A percentile compares a stretch with the other conserved stretches of the same genome.
Conservation (phyloP, 1,140 invertebrate species). For the Sesamia nonagrioides region DNA sequence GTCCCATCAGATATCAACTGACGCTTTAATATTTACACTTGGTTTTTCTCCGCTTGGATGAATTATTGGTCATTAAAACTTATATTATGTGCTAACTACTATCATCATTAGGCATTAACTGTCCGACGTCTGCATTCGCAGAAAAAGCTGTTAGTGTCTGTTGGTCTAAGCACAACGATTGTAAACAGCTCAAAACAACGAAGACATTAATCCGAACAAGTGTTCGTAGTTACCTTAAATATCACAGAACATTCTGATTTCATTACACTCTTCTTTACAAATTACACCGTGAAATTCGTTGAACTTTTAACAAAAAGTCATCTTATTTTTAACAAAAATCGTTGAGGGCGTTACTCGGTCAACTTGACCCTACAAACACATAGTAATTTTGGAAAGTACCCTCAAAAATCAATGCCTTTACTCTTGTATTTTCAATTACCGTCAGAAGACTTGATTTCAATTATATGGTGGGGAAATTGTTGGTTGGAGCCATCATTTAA, state of each 20-base stretch:
- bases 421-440: slow-evolving; percentile 51
- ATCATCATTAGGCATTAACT: slow-evolving; percentile 35
- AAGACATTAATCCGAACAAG: slow-evolving; percentile 34
- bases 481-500: slow-evolving; percentile 50
- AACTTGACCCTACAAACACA: slow-evolving; percentile 46
- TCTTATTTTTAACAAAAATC: slow-evolving; percentile 37
- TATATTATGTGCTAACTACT: slow-evolving; percentile 43
- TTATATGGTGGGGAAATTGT: slow-evolving; percentile 50
- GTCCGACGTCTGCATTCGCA: slow-evolving; percentile 21
- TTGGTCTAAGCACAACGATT: slow-evolving; percentile 20
- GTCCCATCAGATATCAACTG: slow-evolving; percentile 21
- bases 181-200: slow-evolving; percentile 13
- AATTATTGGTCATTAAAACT: slow-evolving; percentile 39
- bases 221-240: slow-evolving; percentile 15
- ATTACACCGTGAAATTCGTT: slow-evolving; percentile 19
- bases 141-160: slow-evolving; percentile 34
- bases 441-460: slow-evolving; percentile 48
- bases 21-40: slow-evolving; percentile 36
- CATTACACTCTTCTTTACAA: slow-evolving; percentile 6
- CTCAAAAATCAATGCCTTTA: slow-evolving; percentile 35
- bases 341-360: slow-evolving; percentile 35
- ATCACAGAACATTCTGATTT: slow-evolving; percentile 15
- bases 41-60: slow-evolving; percentile 25
- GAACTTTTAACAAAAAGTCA: slow-evolving; percentile 47
- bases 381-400: slow-evolving; percentile 53